Evolutionary conservation across 2,113 vertebrate genomes (phyloP).

Genomic region (Sceloporus undulatus): DNA sequence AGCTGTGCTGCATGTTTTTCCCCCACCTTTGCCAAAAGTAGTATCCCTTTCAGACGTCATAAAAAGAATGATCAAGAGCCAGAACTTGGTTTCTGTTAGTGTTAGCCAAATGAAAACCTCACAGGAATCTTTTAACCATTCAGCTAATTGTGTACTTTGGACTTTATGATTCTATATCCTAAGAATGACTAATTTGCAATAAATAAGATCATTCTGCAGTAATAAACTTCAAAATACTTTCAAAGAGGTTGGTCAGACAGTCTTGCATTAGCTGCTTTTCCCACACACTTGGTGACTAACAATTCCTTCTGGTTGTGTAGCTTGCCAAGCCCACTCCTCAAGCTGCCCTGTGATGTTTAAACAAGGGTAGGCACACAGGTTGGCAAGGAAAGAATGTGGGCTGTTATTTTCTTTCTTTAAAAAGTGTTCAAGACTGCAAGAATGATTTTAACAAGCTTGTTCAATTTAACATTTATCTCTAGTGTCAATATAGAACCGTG

Average conservation of each 20-base stretch:
- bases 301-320: background rate
- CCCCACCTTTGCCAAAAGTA: conserved; percentile 29
- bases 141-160: conserved; percentile 43
- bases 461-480: conserved; percentile 44
- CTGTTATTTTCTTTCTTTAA: background rate
- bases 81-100: conserved; percentile 31
- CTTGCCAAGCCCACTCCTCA: background rate
- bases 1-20: conserved; percentile 47
- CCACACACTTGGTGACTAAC: background rate
- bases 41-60: conserved; percentile 31
- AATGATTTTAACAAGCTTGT: conserved; percentile 26
- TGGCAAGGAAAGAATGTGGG: background rate
- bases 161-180: conserved; percentile 53
- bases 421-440: conserved; percentile 4
- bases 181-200: conserved; percentile 34
- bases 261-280: conserved; percentile 7
- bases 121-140: conserved; percentile 40
- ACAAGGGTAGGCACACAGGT: background rate
- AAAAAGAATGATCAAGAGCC: conserved; percentile 1
- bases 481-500: conserved; percentile 48
- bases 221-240: conserved; percentile 14
- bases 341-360: background rate
- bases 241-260: conserved; percentile 47
- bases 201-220: conserved; percentile 38
- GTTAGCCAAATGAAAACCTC: conserved; percentile 33